Evolutionary conservation across 2,797 vertebrate genomes (phyloP).

Genomic region (Chromis chromis): DNA sequence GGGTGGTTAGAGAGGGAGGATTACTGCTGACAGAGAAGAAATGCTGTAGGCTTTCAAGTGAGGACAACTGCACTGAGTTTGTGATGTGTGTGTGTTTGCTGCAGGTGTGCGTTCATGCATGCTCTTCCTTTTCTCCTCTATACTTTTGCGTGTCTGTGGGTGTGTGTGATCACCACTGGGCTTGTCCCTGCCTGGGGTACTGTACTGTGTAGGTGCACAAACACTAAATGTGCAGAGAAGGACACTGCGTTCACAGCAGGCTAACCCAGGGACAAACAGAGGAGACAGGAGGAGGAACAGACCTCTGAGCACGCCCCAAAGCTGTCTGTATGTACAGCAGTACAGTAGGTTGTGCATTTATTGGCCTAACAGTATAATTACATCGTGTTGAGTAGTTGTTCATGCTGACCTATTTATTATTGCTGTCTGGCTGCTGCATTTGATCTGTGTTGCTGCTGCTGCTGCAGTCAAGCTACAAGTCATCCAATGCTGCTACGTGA

Average conservation of each 20-base stretch:
- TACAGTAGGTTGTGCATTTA: constrained; percentile 53
- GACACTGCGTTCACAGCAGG: constrained; percentile 49
- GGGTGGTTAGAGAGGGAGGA: constrained; percentile 63
- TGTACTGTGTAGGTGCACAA: constrained; percentile 49
- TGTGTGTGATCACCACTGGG: constrained; percentile 31
- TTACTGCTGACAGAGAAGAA: constrained; percentile 81
- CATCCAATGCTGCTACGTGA: constrained; percentile 6
- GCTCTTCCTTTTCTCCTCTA: constrained; percentile 40
- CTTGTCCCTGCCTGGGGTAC: constrained; percentile 59
- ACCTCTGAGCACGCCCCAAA: constrained; percentile 43
- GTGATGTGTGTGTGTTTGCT: constrained; percentile 46
- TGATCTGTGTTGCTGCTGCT: constrained; percentile 31
- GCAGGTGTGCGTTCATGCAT: constrained; percentile 64
- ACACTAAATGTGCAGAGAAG: constrained; percentile 49
- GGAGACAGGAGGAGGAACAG: constrained; percentile 34
- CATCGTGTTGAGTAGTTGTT: constrained; percentile 58
- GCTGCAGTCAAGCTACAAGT: constrained; percentile 23
- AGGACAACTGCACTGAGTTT: constrained; percentile 61
- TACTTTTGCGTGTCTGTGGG: constrained; percentile 38
- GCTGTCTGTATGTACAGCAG: constrained; percentile 42
- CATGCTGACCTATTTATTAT: constrained; percentile 68
- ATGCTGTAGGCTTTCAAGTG: constrained; percentile 66
- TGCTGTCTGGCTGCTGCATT: constrained; percentile 36
- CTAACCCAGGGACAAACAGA: constrained; percentile 41
- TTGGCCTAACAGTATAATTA: constrained; percentile 64